Evolutionary conservation across 2,797 vertebrate species (phyloP), one percentile per base, ranked within the genome.

Genomic region (Microchirus variegatus): DNA sequence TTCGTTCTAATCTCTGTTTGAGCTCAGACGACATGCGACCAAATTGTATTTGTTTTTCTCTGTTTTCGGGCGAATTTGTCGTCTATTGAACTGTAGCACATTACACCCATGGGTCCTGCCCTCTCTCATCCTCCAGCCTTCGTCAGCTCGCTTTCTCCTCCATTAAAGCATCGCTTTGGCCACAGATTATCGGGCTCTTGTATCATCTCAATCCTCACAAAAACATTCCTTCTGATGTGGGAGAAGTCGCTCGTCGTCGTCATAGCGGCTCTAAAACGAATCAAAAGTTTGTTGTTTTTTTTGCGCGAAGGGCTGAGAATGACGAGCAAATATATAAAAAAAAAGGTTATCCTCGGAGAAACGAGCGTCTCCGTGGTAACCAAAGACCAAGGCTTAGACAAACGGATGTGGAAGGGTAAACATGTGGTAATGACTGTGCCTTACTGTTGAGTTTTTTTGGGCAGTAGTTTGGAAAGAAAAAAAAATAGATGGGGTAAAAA

Each of bases 351-450:
- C 53, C 59, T 64, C 3, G 0, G 57, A 73, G 61, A 81, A 70
- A 54, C 46, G 40, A 3, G 19, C 11, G 5, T 81, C 68, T 81
- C 79, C 67, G 16, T 18, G 75, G 71, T 59, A 56, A 81, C 79
- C 40, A 6, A 6, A 54, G 67, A 64, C 67, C 51, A 2, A 67
- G 65, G 73, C 66, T 61, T 56, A 67, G 80, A 78, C 73, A 72
- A 82, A 78, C 45, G 43, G 83, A 83, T 78, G 75, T 77, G 82
- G 80, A 80, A 90, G 84, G 78, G 67, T 82, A 77, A 83, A 84
- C 72, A 54, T 86, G 82, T 90, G 91, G 85, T 92, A 90, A 92
- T 91, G 92, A 90, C 91, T 92, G 91, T 93, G 90, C 91, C 91
- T 94, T 92, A 89, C 77, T 80, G 76, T 73, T 80, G 53, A 84